These are phyloP conservation scores for Cotesia congregata DNA, from an alignment of 2,888 invertebrate species.

Conservation along the genomic window DNA sequence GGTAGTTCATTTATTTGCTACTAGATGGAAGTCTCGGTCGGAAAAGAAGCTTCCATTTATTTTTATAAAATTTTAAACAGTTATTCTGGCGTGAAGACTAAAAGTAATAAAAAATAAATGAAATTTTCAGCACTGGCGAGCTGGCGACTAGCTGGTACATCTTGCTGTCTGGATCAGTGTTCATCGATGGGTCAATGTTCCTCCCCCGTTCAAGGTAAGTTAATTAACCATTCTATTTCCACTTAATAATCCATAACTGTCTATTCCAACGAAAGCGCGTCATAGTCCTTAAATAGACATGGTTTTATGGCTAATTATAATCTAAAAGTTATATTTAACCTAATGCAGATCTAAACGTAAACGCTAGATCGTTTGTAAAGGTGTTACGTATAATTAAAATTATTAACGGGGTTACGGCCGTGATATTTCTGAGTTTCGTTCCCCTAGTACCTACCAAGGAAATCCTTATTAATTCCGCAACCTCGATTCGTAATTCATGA, in stretches of 20 bases:
- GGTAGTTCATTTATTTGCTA: no score
- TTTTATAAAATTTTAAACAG: neutral
- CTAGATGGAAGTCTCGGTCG: no score
- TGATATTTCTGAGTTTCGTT: conserved; percentile 48
- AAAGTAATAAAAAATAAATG: neutral
- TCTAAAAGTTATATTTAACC: neutral
- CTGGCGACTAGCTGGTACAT: conserved; percentile 87
- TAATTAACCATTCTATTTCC: neutral
- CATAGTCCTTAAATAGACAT: neutral
- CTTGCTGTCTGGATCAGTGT: conserved; percentile 84
- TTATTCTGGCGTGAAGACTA: neutral
- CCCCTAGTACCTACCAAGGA: conserved; percentile 50
- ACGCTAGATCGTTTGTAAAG: conserved; percentile 9
- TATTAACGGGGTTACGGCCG: conserved; percentile 48
- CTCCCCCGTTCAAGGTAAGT: conserved; percentile 83
- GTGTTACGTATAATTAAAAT: conserved; percentile 33
- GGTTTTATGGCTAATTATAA: neutral
- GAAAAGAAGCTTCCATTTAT: no score
- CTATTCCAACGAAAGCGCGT: no score
- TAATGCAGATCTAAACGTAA: neutral
- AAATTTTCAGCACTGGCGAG: conserved; percentile 80
- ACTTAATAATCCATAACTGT: no score
- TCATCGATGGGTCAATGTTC: conserved; percentile 89
- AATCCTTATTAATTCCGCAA: conserved; percentile 59
- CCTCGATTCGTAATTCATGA: conserved; percentile 47